Base-by-base conservation (phyloP, 2,888 invertebrate species). In the Sinelater perroti region DNA sequence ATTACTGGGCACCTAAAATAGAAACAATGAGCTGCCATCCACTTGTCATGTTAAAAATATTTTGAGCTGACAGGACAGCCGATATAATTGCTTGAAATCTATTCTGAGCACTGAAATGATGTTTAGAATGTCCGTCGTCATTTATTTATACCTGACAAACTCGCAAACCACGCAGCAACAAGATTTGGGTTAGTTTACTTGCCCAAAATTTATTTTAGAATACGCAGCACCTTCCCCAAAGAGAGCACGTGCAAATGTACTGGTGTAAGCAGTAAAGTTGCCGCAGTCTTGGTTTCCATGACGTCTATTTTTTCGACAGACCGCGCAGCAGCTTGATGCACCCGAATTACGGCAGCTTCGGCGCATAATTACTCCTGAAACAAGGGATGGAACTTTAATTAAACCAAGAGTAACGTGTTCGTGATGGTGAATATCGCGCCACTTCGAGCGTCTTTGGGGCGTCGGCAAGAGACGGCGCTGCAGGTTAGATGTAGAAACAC, bases 361-460 rank as follows among this genome's bases (percentile, higher is more conserved):
- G 68, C 68, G 72, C 69, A 73, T 74, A 74, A 73, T 74, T 74
- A 74, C 73, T 74, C 73, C 72, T 73, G 72, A 70, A 73, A 72
- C 70, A 69, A 70, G 72, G 71, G 68, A 67, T 71, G 63, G 71
- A 70, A 73, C 73, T 74, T 74, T 74, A 74, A 74, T 74, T 74
- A 74, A 74, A 73, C 70, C 72, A 72, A 72, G 72, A 74, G 72
- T 73, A 73, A 73, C 72, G 71, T 73, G 73, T 73, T 73, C 74
- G 71, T 74, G 72, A 73, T 73, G 69, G 72, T 68, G 74, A 73
- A 72, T 74, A 72, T 73, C 68, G 67, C 69, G 69, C 70, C 67
- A 68, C 68, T 70, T 65, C 61, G 66, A 64, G 62, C 63, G 65
- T 67, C 66, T 66, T 60, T 47, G 8, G 30, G 17, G 36, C 46